Evolutionary conservation across 53 echinoderm and acorn worm genomes (phyloP).

Genomic region (Antedon mediterranea): DNA sequence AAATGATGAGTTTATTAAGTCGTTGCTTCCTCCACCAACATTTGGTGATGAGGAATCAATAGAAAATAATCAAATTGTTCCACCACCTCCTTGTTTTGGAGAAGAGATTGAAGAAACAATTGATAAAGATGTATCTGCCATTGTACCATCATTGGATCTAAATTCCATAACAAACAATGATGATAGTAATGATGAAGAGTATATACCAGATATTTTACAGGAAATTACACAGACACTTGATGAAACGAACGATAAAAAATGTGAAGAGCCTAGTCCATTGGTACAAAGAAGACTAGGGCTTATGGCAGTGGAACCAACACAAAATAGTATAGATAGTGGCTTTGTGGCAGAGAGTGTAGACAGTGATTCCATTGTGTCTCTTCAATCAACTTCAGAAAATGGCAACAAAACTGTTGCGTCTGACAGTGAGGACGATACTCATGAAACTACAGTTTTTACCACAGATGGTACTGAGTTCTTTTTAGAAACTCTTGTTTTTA

Average conservation of each 20-base stretch:
- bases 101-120: background rate
- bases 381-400: background rate
- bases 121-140: background rate
- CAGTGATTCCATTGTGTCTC: conserved; percentile 9
- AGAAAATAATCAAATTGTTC: conserved; percentile 29
- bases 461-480: background rate
- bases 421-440: background rate
- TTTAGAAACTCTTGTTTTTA: background rate
- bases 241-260: background rate
- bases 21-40: conserved; percentile 55
- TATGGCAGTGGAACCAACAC: background rate
- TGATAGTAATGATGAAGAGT: conserved; percentile 2
- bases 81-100: conserved; percentile 22
- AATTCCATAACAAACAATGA: background rate
- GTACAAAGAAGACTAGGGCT: background rate
- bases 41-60: conserved; percentile 46
- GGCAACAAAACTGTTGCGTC: background rate
- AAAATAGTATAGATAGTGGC: background rate
- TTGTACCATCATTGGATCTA: background rate
- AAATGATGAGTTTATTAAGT: conserved; percentile 48
- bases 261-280: background rate
- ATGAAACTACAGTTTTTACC: background rate
- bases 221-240: background rate
- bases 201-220: background rate
- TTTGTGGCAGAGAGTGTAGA: conserved; percentile 23